Evolutionary conservation across 2,113 vertebrate species (phyloP), one percentile per base, ranked within the genome.

Genomic region (Nesoenas mayeri): DNA sequence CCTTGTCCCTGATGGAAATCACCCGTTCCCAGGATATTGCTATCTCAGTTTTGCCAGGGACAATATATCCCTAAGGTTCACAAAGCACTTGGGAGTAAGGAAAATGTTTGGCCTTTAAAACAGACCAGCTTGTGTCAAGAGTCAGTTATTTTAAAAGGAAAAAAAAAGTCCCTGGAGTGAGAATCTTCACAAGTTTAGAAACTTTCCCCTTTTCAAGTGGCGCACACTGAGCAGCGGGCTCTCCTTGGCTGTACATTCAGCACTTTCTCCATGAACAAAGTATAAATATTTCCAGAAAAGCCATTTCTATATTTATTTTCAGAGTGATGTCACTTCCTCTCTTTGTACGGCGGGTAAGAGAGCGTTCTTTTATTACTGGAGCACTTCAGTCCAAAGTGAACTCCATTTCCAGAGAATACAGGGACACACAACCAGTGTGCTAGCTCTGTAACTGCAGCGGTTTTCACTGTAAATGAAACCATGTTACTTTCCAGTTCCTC

Each of bases 241-340:
- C 74, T 94, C 80, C 53, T 95, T 95, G 91, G 84, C 93, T 93
- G 80, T 96, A 95, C 74, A 71, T 93, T 79, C 84, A 89, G 79
- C 92, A 85, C 85, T 91, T 95, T 79, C 88, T 86, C 72, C 65
- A 62, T 29, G 75, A 95, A 84, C 48, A 64, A 95, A 92, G 65
- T 78, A 89, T 83, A 96, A 94, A 96, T 96, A 95, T 96, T 97
- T 96, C 94, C 93, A 97, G 87, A 91, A 91, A 95, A 57, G 42
- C 56, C 77, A 91, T 93, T 96, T 93, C 96, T 97, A 87, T 94
- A 94, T 97, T 97, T 97, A 90, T 95, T 97, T 96, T 92, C 77
- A 81, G 77, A 94, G 31, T 91, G 92, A 96, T 94, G 93, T 96
- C 91, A 94, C 85, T 93, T 97, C 92, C 90, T 62, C 19, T 74